Conservation (phyloP, 2,888 invertebrate genomes). For the Sicus ferrugineus region DNA sequence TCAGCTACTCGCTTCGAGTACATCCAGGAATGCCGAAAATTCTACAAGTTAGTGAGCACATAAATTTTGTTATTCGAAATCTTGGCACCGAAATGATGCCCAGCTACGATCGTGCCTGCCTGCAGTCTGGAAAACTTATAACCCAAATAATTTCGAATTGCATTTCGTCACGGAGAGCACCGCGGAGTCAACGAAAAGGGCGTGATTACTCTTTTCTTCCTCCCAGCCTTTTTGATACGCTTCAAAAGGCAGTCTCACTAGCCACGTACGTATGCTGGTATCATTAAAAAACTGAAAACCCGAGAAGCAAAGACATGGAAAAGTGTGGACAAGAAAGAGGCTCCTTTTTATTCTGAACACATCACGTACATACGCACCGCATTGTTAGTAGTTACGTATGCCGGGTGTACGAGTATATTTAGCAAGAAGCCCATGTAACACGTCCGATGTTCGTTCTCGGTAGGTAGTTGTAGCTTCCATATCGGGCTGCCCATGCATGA, state of each 20-base stretch:
- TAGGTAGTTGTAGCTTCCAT: too few species aligned
- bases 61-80: constrained; percentile 1
- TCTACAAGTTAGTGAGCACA: neutral
- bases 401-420: too few species aligned
- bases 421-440: too few species aligned
- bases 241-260: too few species aligned
- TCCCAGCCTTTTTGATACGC: neutral
- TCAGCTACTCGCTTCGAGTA: too few species aligned
- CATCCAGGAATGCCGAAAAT: neutral
- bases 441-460: too few species aligned
- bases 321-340: neutral
- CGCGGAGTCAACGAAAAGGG: too few species aligned
- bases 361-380: neutral
- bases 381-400: constrained; percentile 13
- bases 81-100: too few species aligned
- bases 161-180: constrained; percentile 2
- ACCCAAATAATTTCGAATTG: constrained; percentile 3
- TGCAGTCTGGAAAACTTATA: constrained; percentile 4
- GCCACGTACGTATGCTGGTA: too few species aligned
- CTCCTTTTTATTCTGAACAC: neutral
- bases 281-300: too few species aligned
- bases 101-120: constrained; percentile 4
- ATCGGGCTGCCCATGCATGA: neutral
- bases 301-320: neutral
- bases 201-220: neutral